phyloP scores from a whole-genome alignment of 2,888 invertebrate species.

The Celastrina argiolus region DNA sequence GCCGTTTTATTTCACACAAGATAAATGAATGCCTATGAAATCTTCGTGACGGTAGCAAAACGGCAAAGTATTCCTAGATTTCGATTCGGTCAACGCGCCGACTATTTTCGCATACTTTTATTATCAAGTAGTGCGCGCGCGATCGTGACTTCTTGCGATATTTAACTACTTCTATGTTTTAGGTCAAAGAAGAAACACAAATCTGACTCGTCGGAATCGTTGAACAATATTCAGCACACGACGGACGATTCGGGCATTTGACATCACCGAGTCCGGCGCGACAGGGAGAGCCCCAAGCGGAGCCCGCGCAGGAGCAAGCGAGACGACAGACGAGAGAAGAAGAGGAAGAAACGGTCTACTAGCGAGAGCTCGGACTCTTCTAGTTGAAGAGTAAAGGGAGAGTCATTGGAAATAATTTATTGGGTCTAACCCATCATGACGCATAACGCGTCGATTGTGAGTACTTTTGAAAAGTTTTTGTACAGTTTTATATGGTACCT shows the following conservation, averaged over 20 bases:
- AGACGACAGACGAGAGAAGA: conserved; percentile 48
- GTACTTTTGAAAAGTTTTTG: not conserved
- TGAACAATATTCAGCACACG: conserved; percentile 68
- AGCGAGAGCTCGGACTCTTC: conserved; percentile 58
- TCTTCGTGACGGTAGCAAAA: too few species aligned
- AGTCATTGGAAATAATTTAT: not conserved
- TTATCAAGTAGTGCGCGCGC: too few species aligned
- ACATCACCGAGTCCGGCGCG: conserved; percentile 67
- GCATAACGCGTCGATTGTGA: not conserved
- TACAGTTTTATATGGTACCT: not conserved
- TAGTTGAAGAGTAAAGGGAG: conserved; percentile 50
- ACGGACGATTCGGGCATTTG: conserved; percentile 74
- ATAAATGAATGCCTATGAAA: too few species aligned
- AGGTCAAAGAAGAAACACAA: conserved; percentile 62
- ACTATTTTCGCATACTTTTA: too few species aligned
- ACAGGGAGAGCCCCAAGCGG: conserved; percentile 60
- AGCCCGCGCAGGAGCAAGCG: conserved; percentile 46
- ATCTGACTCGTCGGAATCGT: conserved; percentile 63
- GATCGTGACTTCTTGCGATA: too few species aligned
- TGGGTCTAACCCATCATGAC: not conserved
- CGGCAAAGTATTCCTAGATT: too few species aligned
- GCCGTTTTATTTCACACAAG: too few species aligned
- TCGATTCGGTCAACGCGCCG: too few species aligned
- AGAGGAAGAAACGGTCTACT: conserved; percentile 50
- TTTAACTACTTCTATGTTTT: conserved; percentile 33